These are phyloP conservation scores for Malthinus flaveolus DNA, from an alignment of 2,888 invertebrate species.

Conservation along the genomic window DNA sequence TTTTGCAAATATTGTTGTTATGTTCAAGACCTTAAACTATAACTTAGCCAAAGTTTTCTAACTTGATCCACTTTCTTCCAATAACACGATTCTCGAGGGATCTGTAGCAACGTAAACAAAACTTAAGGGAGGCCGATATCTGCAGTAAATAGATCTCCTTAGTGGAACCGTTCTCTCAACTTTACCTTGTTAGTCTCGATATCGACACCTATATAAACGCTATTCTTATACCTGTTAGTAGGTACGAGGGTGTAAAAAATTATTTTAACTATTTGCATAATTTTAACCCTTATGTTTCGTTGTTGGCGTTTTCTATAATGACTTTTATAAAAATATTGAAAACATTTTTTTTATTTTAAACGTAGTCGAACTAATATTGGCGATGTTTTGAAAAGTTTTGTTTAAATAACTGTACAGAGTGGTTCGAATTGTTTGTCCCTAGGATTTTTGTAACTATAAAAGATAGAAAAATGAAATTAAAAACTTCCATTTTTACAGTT, in stretches of 20 bases:
- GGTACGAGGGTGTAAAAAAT: too few relatives aligned
- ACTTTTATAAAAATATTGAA: background rate
- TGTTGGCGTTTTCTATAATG: background rate
- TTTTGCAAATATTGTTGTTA: slow-evolving; percentile 6
- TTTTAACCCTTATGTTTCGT: too few relatives aligned
- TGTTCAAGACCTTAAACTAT: slow-evolving; percentile 23
- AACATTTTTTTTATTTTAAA: too few relatives aligned
- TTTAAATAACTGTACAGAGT: too few relatives aligned
- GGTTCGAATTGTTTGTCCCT: too few relatives aligned
- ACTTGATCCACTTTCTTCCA: slow-evolving; percentile 31
- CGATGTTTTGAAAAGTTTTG: too few relatives aligned
- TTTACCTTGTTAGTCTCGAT: slow-evolving; percentile 16
- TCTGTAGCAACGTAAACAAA: slow-evolving; percentile 30
- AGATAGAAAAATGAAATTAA: too few relatives aligned
- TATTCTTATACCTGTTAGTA: background rate
- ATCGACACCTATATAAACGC: slow-evolving; percentile 7
- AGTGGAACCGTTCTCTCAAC: slow-evolving; percentile 4
- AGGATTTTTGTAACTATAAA: too few relatives aligned
- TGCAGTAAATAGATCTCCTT: slow-evolving; percentile 19
- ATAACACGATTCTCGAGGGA: slow-evolving; percentile 29
- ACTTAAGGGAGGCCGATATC: slow-evolving; percentile 28
- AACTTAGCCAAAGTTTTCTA: slow-evolving; percentile 28
- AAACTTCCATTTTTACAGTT: too few relatives aligned
- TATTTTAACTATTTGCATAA: too few relatives aligned
- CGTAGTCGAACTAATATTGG: too few relatives aligned